Conservation (phyloP, 1,140 invertebrate species). For the Mesaphorura yosii region DNA sequence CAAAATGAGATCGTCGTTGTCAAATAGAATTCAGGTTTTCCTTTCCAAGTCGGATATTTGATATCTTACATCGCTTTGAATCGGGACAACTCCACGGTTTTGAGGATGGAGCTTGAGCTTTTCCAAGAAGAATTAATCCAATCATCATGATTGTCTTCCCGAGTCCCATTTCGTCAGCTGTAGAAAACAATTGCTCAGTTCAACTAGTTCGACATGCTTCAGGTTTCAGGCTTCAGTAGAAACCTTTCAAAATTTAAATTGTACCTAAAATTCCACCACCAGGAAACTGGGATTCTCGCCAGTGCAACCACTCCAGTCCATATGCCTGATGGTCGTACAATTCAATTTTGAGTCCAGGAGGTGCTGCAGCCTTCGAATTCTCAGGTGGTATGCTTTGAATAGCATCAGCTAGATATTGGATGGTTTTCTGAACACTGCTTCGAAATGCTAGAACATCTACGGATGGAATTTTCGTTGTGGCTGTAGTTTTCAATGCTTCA, state of each 20-base stretch:
- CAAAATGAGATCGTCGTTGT: not conserved
- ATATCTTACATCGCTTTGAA: slow-evolving; percentile 35
- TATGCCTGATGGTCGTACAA: slow-evolving; percentile 79
- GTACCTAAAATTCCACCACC: slow-evolving; percentile 60
- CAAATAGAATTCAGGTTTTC: too few species aligned
- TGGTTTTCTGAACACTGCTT: not conserved
- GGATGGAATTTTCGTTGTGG: too few species aligned
- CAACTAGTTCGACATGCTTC: not conserved
- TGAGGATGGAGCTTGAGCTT: slow-evolving; percentile 24
- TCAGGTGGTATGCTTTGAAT: not conserved
- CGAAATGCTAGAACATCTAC: too few species aligned
- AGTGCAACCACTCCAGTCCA: slow-evolving; percentile 75
- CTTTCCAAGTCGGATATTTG: slow-evolving; percentile 24
- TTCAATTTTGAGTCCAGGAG: slow-evolving; percentile 48
- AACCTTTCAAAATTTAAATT: slow-evolving; percentile 10
- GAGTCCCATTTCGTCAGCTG: slow-evolving; percentile 89
- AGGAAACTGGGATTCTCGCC: slow-evolving; percentile 74
- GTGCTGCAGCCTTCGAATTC: slow-evolving; percentile 46
- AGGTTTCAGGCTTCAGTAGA: not conserved
- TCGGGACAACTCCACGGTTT: slow-evolving; percentile 31
- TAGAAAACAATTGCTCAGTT: slow-evolving; percentile 16
- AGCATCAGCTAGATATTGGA: not conserved
- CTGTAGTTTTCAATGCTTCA: too few species aligned
- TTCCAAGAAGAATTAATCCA: slow-evolving; percentile 50
- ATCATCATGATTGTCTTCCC: slow-evolving; percentile 91